Evolutionary conservation across 2,888 invertebrate genomes (phyloP).

Genomic region (Standfussiana lucernea): DNA sequence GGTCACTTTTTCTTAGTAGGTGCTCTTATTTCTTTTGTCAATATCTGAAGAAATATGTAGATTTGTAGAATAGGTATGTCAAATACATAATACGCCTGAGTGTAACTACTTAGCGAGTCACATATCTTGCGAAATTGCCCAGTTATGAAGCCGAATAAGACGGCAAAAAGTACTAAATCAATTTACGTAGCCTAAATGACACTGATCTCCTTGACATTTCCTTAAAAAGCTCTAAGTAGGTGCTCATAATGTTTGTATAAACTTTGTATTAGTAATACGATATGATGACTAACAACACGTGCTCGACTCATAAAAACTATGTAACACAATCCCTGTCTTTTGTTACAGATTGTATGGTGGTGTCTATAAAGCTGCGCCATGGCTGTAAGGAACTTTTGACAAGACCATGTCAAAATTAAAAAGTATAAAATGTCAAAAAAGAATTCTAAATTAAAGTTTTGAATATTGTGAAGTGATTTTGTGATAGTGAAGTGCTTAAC

Average conservation of each 20-base stretch:
- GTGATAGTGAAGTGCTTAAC: conserved; percentile 73
- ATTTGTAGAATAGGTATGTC: conserved; percentile 42
- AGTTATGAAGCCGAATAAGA: conserved; percentile 28
- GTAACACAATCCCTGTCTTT: conserved; percentile 67
- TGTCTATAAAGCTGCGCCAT: conserved; percentile 43
- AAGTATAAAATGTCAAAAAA: conserved; percentile 75
- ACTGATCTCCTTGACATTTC: conserved; percentile 68
- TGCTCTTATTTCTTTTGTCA: conserved; percentile 33
- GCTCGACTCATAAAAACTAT: conserved; percentile 54
- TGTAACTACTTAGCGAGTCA: conserved; percentile 21
- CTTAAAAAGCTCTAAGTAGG: conserved; percentile 59
- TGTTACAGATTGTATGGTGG: conserved; percentile 73
- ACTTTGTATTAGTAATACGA: conserved; percentile 62
- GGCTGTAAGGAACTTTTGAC: conserved; percentile 51
- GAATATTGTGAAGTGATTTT: conserved; percentile 66
- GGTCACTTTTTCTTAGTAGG: neutral
- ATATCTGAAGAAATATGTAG: conserved; percentile 35
- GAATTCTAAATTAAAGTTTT: conserved; percentile 71
- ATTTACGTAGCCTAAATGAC: conserved; percentile 53
- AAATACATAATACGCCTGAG: conserved; percentile 10
- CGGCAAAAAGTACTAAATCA: conserved; percentile 47
- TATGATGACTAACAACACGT: conserved; percentile 67
- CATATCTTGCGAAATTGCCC: conserved; percentile 36
- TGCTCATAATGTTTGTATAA: conserved; percentile 44
- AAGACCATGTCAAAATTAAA: conserved; percentile 61